phyloP scores from a whole-genome alignment of 2,797 vertebrate genomes.

The Ataeniobius toweri region DNA sequence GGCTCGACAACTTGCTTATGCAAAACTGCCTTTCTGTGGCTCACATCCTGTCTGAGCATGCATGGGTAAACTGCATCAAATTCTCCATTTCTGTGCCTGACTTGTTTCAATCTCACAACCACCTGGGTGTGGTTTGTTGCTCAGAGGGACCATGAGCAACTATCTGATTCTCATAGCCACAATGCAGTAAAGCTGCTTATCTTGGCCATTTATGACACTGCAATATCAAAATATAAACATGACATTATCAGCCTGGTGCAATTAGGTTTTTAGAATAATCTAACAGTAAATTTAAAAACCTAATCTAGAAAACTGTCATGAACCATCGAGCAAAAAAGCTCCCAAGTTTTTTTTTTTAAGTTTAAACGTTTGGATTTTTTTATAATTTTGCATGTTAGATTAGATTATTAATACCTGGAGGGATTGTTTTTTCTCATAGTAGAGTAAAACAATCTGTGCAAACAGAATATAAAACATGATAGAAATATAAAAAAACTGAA shows the following conservation, averaged over 20 bases:
- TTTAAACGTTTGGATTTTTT: too few relatives aligned
- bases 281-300: conserved; percentile 4
- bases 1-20: background rate
- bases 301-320: background rate
- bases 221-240: conserved; percentile 32
- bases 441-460: background rate
- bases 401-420: background rate
- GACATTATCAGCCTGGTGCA: background rate
- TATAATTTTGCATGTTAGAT: background rate
- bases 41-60: conserved; percentile 16
- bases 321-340: conserved; percentile 9
- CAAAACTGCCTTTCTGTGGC: conserved; percentile 7
- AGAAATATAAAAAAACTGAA: background rate
- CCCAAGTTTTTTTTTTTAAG: too few relatives aligned
- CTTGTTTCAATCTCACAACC: conserved; percentile 34
- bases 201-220: conserved; percentile 29
- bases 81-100: conserved; percentile 1
- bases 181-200: conserved; percentile 30
- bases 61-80: conserved; percentile 15
- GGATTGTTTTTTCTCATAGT: too few relatives aligned
- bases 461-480: background rate
- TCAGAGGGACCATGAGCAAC: conserved; percentile 53
- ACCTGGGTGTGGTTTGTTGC: conserved; percentile 57
- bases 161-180: conserved; percentile 28
- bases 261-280: conserved; percentile 11